A percentile compares a stretch with the other conserved stretches of the same genome.
These are phyloP conservation scores for Oophaga pumilio DNA, from an alignment of 2,113 vertebrate genomes.

Conservation along the genomic window DNA sequence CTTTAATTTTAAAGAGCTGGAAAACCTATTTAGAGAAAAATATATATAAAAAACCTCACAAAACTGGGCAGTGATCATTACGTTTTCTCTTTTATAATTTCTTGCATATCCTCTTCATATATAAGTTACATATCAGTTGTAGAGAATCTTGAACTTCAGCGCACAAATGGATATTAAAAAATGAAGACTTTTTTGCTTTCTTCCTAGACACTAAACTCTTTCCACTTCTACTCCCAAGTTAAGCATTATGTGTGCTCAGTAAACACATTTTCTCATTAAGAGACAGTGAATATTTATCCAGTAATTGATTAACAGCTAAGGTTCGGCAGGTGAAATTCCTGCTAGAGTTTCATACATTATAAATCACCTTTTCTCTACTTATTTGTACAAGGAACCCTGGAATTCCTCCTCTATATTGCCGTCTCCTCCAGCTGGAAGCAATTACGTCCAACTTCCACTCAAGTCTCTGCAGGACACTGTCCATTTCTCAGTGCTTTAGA, in stretches of 20 bases:
- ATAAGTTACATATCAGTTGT: background rate
- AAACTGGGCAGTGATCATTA: background rate
- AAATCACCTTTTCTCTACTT: slow-evolving; percentile 45
- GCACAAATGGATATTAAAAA: background rate
- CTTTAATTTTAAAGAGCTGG: no score
- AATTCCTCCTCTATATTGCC: slow-evolving; percentile 30
- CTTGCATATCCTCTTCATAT: background rate
- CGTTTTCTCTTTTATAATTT: background rate
- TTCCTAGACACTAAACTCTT: slow-evolving; percentile 11
- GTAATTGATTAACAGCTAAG: slow-evolving; percentile 54
- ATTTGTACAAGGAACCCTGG: slow-evolving; percentile 19
- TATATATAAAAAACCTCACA: background rate
- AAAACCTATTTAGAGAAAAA: background rate
- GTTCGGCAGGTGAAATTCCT: slow-evolving; percentile 56
- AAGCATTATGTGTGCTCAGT: slow-evolving; percentile 24
- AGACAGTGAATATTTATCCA: slow-evolving; percentile 38
- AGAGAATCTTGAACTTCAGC: background rate
- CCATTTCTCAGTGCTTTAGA: slow-evolving; percentile 13
- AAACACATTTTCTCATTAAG: slow-evolving; percentile 49
- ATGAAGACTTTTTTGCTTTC: background rate
- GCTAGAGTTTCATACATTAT: slow-evolving; percentile 1
- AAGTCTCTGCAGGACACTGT: slow-evolving; percentile 31
- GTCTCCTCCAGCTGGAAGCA: slow-evolving; percentile 40
- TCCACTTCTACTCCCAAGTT: slow-evolving; percentile 1
- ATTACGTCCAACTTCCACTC: slow-evolving; percentile 37